These are phyloP conservation scores for Ditylenchus weischeri DNA, from an alignment of 2,888 invertebrate species.

Conservation along the genomic window DNA sequence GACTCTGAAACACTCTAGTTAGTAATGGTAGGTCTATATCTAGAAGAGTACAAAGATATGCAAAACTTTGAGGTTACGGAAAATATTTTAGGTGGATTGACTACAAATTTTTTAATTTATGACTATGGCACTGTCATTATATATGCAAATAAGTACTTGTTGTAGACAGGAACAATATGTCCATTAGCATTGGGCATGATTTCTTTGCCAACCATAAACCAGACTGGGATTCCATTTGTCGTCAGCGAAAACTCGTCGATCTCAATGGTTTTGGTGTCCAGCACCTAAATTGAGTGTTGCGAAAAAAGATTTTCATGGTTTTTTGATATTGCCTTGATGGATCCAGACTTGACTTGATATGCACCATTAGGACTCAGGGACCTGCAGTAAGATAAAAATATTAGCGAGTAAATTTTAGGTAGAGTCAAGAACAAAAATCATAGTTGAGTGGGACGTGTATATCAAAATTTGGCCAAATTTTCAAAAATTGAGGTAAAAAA, in stretches of 20 bases:
- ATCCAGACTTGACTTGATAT: conserved; percentile 47
- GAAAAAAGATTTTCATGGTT: conserved; percentile 12
- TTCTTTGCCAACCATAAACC: conserved; percentile 58
- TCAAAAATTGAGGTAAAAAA: too few species aligned
- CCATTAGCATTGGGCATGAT: conserved; percentile 53
- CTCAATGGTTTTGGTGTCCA: conserved; percentile 56
- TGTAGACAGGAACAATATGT: conserved; percentile 54
- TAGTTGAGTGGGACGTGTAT: too few species aligned
- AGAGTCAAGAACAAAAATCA: too few species aligned
- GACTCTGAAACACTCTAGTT: not conserved
- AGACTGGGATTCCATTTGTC: conserved; percentile 51
- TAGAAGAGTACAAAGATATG: too few species aligned
- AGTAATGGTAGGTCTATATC: too few species aligned
- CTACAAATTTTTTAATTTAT: too few species aligned
- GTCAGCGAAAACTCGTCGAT: conserved; percentile 49
- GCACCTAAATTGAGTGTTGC: conserved; percentile 33
- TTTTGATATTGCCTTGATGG: conserved; percentile 39
- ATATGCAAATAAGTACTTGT: conserved; percentile 34
- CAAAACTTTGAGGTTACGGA: not conserved
- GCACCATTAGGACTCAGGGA: conserved; percentile 45
- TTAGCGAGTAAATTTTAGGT: too few species aligned
- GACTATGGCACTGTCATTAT: not conserved
- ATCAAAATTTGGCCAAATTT: too few species aligned
- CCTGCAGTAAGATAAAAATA: too few species aligned
- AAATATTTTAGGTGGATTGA: too few species aligned